Conservation (phyloP, 2,888 invertebrate species). For the Dusona sp. region DNA sequence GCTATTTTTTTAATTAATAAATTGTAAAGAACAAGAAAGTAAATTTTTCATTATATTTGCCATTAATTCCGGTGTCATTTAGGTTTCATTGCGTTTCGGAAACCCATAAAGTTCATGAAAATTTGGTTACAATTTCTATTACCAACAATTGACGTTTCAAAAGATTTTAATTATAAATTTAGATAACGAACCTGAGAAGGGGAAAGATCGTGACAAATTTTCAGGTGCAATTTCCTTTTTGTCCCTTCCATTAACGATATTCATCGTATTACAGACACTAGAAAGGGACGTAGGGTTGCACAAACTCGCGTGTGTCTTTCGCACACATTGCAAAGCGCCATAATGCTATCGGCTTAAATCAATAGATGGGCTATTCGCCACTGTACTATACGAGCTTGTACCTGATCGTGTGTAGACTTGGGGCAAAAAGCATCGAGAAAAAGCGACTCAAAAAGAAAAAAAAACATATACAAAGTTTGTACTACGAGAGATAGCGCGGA, state of each 20-base stretch:
- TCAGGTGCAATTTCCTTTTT: background rate
- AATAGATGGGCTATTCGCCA: conserved; percentile 57
- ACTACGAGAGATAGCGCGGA: conserved; percentile 9
- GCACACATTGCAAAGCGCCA: conserved; percentile 24
- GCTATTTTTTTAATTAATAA: too few relatives aligned
- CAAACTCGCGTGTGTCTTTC: conserved; percentile 4
- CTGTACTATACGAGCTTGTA: conserved; percentile 16
- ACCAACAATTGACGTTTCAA: background rate
- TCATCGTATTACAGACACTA: background rate
- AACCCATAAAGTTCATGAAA: background rate
- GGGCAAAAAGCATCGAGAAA: conserved; percentile 9
- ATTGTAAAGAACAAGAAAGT: too few relatives aligned
- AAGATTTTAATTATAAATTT: background rate
- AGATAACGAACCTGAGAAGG: background rate
- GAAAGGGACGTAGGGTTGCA: background rate
- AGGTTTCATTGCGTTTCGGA: background rate
- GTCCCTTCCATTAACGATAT: background rate
- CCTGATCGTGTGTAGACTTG: conserved; percentile 23
- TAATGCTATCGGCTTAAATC: conserved; percentile 58
- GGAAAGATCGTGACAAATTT: background rate
- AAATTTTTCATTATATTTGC: background rate
- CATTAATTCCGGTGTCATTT: background rate
- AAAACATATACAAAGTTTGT: background rate
- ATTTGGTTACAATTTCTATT: background rate
- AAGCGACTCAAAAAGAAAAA: conserved; percentile 7